Percentiles rank a stretch among this genome's conserved stretches.
phyloP scores from a whole-genome alignment of 2,113 vertebrate species.

The Syngnathus typhle region DNA sequence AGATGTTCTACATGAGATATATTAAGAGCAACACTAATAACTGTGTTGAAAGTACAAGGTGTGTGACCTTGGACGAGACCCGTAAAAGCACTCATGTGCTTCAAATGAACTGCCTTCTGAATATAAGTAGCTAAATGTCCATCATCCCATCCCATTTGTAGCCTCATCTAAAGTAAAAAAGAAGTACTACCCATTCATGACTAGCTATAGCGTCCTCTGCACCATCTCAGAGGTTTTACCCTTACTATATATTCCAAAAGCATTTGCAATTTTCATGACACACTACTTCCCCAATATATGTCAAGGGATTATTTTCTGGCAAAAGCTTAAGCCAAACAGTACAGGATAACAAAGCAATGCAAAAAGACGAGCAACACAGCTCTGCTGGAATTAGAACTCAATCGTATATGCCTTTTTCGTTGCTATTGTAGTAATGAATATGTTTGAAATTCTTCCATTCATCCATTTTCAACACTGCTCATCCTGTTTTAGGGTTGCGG shows the following conservation, averaged over 20 bases:
- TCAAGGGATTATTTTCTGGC: not conserved
- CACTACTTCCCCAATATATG: not conserved
- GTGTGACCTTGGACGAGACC: not conserved
- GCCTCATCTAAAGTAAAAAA: not conserved
- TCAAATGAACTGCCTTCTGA: constrained; percentile 1
- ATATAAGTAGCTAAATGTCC: not conserved
- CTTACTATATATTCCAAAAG: not conserved
- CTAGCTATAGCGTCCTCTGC: not conserved
- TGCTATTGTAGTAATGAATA: too few relatives aligned
- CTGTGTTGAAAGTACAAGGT: not conserved
- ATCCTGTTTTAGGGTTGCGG: too few relatives aligned
- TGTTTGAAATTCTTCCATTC: too few relatives aligned
- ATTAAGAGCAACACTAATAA: not conserved
- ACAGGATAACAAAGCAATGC: not conserved
- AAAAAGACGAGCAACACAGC: not conserved
- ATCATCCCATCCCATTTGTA: not conserved
- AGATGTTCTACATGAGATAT: not conserved
- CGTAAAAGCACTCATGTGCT: not conserved
- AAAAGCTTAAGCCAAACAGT: not conserved
- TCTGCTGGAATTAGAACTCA: too few relatives aligned
- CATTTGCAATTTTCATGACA: not conserved
- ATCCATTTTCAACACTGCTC: too few relatives aligned
- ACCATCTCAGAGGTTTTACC: not conserved
- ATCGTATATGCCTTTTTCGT: too few relatives aligned
- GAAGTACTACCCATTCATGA: not conserved